Base-by-base conservation (phyloP, 2,113 vertebrate species). In the Crotalus tigris region DNA sequence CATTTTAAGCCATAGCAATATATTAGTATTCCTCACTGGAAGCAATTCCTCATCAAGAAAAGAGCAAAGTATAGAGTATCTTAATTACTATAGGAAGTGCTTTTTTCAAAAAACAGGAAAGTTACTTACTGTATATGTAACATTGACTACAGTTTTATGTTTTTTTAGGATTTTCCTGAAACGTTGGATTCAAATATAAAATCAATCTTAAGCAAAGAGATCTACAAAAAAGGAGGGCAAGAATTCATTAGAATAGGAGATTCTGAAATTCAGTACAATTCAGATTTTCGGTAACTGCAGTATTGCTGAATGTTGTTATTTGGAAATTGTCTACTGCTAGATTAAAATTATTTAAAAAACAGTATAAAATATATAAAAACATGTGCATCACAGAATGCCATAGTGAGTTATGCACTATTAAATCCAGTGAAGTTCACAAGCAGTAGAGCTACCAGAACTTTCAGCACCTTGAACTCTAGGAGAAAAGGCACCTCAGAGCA, bases 271-370 rank as follows among this genome's bases (percentile, higher is more conserved):
- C 97, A 97, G 92, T 97, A 96, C 69, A 97, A 97, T 85, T 19
- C 92, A 55, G 96, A 95, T 23, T 98, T 98, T 92, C 97, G 97
- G 97, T 98, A 96, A 93, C 15, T 39, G 19, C 6, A 19, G n/a
- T 39, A 39, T 81, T 39, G 69, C n/a, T 39, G 69, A 81, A 19
- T 1, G 17, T 69, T 64, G 11, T 39, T 81, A 33, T 75, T 39
- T 81, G 15, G 15, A 81, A 39, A 81, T 81, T 33, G n/a, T 7
- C 69, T 39, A 81, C 5, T 81, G 15, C 69, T 75, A 75, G 5
- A 75, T 33, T 75, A 33, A 75, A 75, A 75, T 75, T 75, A 75
- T 75, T 33, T 75, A 1, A 19, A 33, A 75, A 75, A 33, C 64
- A 75, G 13, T 75, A 75, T 33, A 75, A 33, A 33, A n/a, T 33